Evolutionary conservation across 2,113 vertebrate species (phyloP), one percentile per base, ranked within the genome.

Genomic region (cattle (Bos taurus)): DNA sequence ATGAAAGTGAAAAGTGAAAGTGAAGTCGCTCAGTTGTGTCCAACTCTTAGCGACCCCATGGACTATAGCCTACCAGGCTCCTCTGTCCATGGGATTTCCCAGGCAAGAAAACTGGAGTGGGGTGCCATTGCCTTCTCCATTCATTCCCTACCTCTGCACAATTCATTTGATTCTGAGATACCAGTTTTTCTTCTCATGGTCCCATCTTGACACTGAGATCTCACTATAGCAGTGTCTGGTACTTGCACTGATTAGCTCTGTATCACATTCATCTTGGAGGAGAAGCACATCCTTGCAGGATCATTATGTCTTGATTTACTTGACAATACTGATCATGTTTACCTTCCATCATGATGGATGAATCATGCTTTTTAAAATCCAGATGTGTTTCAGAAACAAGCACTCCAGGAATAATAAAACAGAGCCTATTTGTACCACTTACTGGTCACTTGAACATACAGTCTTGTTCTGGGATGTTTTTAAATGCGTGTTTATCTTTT

Each of bases 281-380:
- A 89, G 21, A 74, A 74, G 87, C 67, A 5, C 13, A 6, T 50
- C 67, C 33, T 4, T 16, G 48, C 7, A 28, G 78, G 50, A 43
- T 43, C 81, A 10, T 17, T 6, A 28, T 30, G 26, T 67, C 54
- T 43, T 71, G 48, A 52, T 56, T 54, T 33, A 54, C 82, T 59
- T 16, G 25, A 21, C 9, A 56, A 2, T 87, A 16, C 43, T 52
- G 56, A 62, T 86, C 6, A 5, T 77, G 83, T 94, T 81, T 91
- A 80, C 33, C 83, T 78, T 93, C n/a, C 16, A 0, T 54, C 81
- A 23, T 81, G 67, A 59, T 43, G 59, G 43, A 25, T 86, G 62
- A 90, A 60, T 67, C 36, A 84, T 26, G 21, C 84, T 43, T 74
- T 83, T 71, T 54, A 87, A 96, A 87, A 92, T 92, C 36, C 94